Evolutionary conservation across 2,113 vertebrate species (phyloP), one percentile per base, ranked within the genome.

Genomic region (Alethe diademata): DNA sequence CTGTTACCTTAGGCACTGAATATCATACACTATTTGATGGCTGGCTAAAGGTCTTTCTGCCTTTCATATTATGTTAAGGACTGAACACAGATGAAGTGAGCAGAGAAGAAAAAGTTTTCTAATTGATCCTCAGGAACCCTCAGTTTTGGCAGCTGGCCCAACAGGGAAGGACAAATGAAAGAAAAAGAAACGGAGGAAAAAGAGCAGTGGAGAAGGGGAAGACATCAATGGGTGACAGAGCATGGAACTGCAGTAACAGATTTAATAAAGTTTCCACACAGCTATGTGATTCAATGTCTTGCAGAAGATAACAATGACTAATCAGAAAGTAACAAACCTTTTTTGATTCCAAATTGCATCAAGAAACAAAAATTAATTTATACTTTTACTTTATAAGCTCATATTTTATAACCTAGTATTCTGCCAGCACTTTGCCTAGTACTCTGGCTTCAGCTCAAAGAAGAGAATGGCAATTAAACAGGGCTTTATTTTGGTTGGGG

Each of bases 361-460:
- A 78, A 86, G 79, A 95, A 96, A 89, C 33, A 95, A 80, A 96
- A 92, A 79, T 28, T 1, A 93, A 38, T 85, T 86, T 56, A 73
- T 86, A 67, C 19, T 92, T 72, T 48, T 74, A 71, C 65, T 90
- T 61, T 71, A 85, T 62, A 67, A 91, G 78, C 56, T 62, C 79
- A 73, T 79, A 48, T 38, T 91, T 78, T 61, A 83, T 47, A 92
- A 92, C 4, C 28, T 58, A 83, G 79, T 43, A 80, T 71, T 88
- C 61, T 69, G 72, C 76, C 91, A 94, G 86, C 7, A 19, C 48
- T 78, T 58, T 87, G 66, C 71, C 84, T 50, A 40, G 66, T 31
- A 48, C 38, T 82, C 66, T 95, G 95, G 92, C 88, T 82, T 94
- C 42, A 72, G 33, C 67, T 90, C 78, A 95, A 71, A 96, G 36